Conservation (phyloP, 1,140 invertebrate species). For the Drosophila tani region DNA sequence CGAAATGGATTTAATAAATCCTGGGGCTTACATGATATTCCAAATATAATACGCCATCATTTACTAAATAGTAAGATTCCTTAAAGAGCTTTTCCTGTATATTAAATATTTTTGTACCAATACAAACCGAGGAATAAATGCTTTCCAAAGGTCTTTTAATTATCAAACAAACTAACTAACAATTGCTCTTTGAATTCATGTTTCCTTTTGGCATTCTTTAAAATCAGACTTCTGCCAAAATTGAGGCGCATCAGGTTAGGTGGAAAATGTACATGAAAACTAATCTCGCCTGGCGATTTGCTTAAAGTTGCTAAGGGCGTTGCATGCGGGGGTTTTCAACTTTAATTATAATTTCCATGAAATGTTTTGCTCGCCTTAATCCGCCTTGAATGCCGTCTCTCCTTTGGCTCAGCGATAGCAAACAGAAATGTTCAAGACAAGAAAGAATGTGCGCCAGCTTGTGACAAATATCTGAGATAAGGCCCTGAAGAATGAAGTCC, state of each 20-base stretch:
- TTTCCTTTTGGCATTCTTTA: not conserved
- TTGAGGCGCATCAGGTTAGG: conserved; percentile 17
- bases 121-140: no score
- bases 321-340: conserved; percentile 7
- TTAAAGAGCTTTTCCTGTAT: no score
- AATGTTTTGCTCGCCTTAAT: conserved; percentile 40
- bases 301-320: conserved; percentile 18
- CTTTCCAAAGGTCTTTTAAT: not conserved
- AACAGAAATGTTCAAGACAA: conserved; percentile 32
- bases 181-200: not conserved
- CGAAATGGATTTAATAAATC: not conserved
- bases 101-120: no score
- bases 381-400: conserved; percentile 7
- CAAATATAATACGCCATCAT: no score
- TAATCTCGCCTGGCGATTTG: not conserved
- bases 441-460: conserved; percentile 23
- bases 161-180: not conserved
- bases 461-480: conserved; percentile 21
- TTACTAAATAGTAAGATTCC: no score
- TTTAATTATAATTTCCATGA: conserved; percentile 40
- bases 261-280: conserved; percentile 7
- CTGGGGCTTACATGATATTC: not conserved
- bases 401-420: conserved; percentile 25
- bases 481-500: conserved; percentile 18
- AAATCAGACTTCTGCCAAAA: not conserved